Evolutionary conservation across 2,113 vertebrate species (phyloP), one percentile per base, ranked within the genome.

Genomic region (Dascyllus trimaculatus): DNA sequence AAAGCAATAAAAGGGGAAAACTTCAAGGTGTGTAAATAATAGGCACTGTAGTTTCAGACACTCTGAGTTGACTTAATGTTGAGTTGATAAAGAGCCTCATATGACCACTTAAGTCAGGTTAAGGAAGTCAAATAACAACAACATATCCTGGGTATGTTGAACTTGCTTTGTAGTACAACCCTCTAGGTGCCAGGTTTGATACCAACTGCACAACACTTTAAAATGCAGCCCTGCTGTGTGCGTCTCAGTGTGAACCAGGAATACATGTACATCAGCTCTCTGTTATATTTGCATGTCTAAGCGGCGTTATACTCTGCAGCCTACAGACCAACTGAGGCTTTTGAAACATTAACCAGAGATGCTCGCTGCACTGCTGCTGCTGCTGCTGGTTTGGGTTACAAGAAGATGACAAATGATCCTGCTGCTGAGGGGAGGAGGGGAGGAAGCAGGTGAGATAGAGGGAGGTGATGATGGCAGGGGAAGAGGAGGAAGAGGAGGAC

Each of bases 361-460:
- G 84, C 78, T 79, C 81, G 85, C 88, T 78, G 57, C 29, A 49
- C 90, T 84, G 89, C 92, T 90, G 94, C 91, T 78, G 92, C 49
- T 78, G 92, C 49, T 1, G 0, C 53, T 78, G 78, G 88, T 95
- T 94, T 97, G 76, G 59, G 91, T 97, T 97, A 95, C 96, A 83
- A 58, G 83, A 80, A 75, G 88, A 91, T 93, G 91, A 93, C 91
- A 95, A 89, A 87, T 43, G 90, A 95, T 75, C 93, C 25, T 75
- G 58, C 52, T 67, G 64, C 65, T 32, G 40, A 15, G 63, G 25
- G 49, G 71, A 77, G 71, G 25, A 62, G 40, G 67, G 17, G 66
- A 46, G 65, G 61, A 54, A 54, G 24, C 45, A 89, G 80, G 85
- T 83, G 78, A 85, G 78, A 38, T 13, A 19, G 73, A 66, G 61